These are phyloP conservation scores for Porites divaricata DNA, from an alignment of 92 coral and sea anemone genomes.

Conservation along the genomic window DNA sequence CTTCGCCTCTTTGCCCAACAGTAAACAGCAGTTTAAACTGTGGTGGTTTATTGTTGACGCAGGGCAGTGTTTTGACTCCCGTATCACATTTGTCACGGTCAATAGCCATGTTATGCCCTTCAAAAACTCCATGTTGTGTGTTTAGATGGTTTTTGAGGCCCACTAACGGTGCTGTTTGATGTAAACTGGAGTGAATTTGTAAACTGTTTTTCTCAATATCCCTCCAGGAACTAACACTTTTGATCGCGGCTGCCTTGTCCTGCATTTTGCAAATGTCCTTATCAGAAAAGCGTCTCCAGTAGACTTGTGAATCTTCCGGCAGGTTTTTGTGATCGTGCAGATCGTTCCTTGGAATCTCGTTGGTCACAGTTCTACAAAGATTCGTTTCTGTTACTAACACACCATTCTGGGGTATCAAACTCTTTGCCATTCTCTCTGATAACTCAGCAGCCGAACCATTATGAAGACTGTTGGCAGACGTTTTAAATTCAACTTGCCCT, in stretches of 20 bases:
- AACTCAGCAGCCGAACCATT: not conserved
- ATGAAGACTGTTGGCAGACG: conserved; percentile 1
- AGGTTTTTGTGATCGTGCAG: not conserved
- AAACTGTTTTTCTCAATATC: conserved; percentile 11
- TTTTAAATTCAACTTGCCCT: not conserved
- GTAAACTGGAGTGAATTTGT: conserved; percentile 2
- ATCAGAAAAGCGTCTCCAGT: not conserved
- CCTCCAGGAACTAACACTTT: not conserved
- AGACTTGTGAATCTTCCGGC: conserved; percentile 4
- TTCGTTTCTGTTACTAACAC: not conserved
- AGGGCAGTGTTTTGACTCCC: not conserved
- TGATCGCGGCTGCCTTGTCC: not conserved
- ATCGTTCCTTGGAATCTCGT: conserved; percentile 1
- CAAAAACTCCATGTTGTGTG: conserved; percentile 33
- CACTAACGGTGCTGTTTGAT: conserved; percentile 3
- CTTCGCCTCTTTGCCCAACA: conserved; percentile 28
- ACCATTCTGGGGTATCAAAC: conserved; percentile 6
- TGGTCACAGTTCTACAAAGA: not conserved
- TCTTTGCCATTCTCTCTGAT: conserved; percentile 20
- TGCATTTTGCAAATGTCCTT: conserved; percentile 6
- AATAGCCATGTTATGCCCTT: conserved; percentile 12
- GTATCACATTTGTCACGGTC: conserved; percentile 6
- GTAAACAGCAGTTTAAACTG: conserved; percentile 4
- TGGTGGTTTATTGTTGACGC: conserved; percentile 5
- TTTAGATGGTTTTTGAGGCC: conserved; percentile 14